Evolutionary conservation across 2,888 invertebrate genomes (phyloP).

Genomic region (Hirudinaria manillensis): DNA sequence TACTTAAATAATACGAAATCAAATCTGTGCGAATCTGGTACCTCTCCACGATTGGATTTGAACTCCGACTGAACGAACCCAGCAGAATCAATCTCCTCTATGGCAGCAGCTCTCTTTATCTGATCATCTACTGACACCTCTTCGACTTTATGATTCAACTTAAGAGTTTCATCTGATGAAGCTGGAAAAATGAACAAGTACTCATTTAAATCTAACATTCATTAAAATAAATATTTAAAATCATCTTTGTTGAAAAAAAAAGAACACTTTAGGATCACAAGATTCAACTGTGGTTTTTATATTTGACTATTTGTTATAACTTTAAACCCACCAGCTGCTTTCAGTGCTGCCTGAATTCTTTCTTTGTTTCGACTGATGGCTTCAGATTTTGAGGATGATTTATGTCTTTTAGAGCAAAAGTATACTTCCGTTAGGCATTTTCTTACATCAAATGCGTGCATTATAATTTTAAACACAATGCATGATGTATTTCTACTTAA

Average conservation of each 20-base stretch:
- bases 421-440: no score
- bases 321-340: not conserved
- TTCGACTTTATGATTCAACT: not conserved
- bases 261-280: no score
- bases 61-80: constrained; percentile 6
- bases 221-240: not conserved
- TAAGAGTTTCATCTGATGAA: not conserved
- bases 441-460: no score
- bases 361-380: not conserved
- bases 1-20: not conserved
- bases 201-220: no score
- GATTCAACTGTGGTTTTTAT: no score
- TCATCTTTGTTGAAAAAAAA: no score
- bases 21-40: not conserved
- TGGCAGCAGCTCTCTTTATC: not conserved
- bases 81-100: not conserved
- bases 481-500: no score
- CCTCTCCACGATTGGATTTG: constrained; percentile 14
- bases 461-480: no score
- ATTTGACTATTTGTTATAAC: no score
- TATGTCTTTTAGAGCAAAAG: not conserved
- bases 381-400: not conserved
- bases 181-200: no score
- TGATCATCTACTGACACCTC: not conserved
- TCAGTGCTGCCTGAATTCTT: constrained; percentile 5